Base-by-base conservation (phyloP, 2,797 vertebrate species). In the Rhynchotus rufescens region DNA sequence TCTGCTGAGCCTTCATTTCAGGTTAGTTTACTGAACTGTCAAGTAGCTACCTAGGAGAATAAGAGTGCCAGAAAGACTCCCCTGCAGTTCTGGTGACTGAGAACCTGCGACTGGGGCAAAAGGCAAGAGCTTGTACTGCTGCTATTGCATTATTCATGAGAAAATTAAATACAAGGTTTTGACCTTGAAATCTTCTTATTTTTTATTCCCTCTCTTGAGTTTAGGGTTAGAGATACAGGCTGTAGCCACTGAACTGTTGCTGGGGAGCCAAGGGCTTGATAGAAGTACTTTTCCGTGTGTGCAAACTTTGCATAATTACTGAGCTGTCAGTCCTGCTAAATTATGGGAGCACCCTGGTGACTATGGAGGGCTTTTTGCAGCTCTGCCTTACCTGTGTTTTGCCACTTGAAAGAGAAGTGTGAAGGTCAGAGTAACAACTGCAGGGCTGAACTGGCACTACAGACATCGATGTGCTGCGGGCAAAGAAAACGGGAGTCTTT, bases 1-100 rank as follows among this genome's bases (percentile, higher is more conserved):
- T 97, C 89, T 93, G 64, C 74, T 93, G 80, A 97, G 82, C 94
- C 61, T 77, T 96, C 91, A 57, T 65, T 95, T 95, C 72, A 80
- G 80, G 94, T 96, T 86, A 80, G 51, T 69, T 86, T 91, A 88
- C 90, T 87, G 92, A 87, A 77, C 92, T 82, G 30, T 94, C 88
- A 77, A 75, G 61, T 76, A 64, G 87, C 84, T 82, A 90, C 82
- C 80, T 93, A 26, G 51, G 38, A 66, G 71, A 8, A 6, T 44
- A 57, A 82, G 62, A 51, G 64, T 60, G 79, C 51, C 80, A 28
- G 40, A 86, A 62, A 57, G 64, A 71, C 30, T 56, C 42, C 71
- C 38, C 60, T 60, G 84, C 86, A 88, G 87, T 88, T 83, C 67
- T 85, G 86, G 89, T 93, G 52, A 49, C 44, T 80, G 73, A 74